Conservation (phyloP, 2,888 invertebrate genomes). For the Amphipyra berbera region DNA sequence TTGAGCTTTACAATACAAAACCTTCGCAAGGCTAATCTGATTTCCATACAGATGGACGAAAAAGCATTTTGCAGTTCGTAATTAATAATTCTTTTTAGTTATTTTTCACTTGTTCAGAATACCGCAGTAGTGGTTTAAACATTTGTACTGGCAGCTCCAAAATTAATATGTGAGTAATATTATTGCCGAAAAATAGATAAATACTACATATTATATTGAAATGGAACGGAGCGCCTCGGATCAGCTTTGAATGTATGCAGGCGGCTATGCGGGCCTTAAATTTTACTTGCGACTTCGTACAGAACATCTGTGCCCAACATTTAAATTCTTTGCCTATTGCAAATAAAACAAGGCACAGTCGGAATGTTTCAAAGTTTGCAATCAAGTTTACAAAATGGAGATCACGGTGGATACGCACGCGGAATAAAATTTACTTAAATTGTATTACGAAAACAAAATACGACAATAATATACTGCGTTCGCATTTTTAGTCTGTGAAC, state of each 20-base stretch:
- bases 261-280: constrained; percentile 1
- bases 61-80: neutral
- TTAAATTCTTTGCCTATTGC: constrained; percentile 32
- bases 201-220: constrained; percentile 1
- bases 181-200: too few species aligned
- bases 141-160: neutral
- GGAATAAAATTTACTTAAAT: constrained; percentile 37
- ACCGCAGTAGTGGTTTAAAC: neutral
- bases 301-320: constrained; percentile 31
- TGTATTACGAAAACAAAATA: constrained; percentile 26
- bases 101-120: neutral
- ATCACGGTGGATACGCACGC: constrained; percentile 24
- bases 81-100: constrained; percentile 15
- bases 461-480: constrained; percentile 22
- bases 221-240: constrained; percentile 7
- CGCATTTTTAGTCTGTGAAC: constrained; percentile 11
- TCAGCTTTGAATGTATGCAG: constrained; percentile 16
- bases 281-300: constrained; percentile 8
- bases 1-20: constrained; percentile 3
- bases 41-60: neutral
- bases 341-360: constrained; percentile 38
- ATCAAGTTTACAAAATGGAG: constrained; percentile 33
- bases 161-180: too few species aligned
- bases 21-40: constrained; percentile 9
- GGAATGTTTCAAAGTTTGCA: constrained; percentile 36